Percentiles rank a stretch among this genome's conserved stretches.
phyloP scores from a whole-genome alignment of 2,113 vertebrate species.

The Rana temporaria region DNA sequence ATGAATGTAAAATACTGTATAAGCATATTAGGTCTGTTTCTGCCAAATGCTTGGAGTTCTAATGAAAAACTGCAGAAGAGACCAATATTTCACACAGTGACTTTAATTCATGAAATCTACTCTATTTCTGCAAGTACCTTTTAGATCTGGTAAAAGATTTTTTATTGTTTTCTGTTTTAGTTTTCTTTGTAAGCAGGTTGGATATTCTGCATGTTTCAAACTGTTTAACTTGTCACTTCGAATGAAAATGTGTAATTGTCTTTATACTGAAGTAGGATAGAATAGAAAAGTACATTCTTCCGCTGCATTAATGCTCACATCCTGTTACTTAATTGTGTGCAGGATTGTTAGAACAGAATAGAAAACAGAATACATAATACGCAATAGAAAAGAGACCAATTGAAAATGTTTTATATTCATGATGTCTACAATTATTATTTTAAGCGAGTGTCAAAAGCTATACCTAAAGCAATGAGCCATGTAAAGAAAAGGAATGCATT shows the following conservation, averaged over 20 bases:
- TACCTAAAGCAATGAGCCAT: background rate
- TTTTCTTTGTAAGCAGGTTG: conserved; percentile 1
- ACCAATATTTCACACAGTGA: too few species aligned
- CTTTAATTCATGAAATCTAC: too few species aligned
- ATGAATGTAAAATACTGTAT: too few species aligned
- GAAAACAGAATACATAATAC: background rate
- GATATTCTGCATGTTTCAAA: conserved; percentile 32
- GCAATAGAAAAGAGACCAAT: conserved; percentile 46
- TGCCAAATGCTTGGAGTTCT: too few species aligned
- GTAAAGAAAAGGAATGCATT: background rate
- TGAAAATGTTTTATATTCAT: background rate
- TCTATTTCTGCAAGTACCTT: background rate
- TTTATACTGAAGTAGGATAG: conserved; percentile 34
- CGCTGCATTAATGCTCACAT: background rate
- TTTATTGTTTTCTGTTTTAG: conserved; percentile 9
- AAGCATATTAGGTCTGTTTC: too few species aligned
- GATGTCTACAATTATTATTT: conserved; percentile 50
- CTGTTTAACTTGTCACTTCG: conserved; percentile 66
- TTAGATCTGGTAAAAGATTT: background rate
- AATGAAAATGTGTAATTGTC: conserved; percentile 67
- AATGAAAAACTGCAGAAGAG: too few species aligned
- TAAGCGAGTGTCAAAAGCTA: background rate
- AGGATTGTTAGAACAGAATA: conserved; percentile 26
- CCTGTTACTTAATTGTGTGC: conserved; percentile 52
- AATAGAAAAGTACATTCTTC: conserved; percentile 57